Conservation (phyloP, 2,888 invertebrate species). For the Eupeodes luniger region DNA sequence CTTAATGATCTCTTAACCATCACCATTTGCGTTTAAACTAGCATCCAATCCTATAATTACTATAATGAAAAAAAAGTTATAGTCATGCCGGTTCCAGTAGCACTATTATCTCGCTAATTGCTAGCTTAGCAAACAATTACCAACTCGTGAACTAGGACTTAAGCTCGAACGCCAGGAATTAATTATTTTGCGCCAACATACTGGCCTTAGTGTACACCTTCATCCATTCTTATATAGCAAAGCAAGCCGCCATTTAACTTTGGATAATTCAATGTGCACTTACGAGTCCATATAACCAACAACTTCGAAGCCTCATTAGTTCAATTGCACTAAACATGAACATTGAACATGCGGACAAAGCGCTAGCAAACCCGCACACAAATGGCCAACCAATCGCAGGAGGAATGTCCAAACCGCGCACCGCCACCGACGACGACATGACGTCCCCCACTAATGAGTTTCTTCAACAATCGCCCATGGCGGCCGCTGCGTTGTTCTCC, state of each 20-base stretch:
- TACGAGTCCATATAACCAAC: slow-evolving; percentile 38
- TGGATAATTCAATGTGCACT: not conserved
- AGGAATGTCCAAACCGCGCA: slow-evolving; percentile 45
- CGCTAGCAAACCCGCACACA: slow-evolving; percentile 23
- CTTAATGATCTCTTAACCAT: slow-evolving; percentile 1
- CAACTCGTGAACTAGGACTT: slow-evolving; percentile 35
- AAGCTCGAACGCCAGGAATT: slow-evolving; percentile 21
- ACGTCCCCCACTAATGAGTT: slow-evolving; percentile 70
- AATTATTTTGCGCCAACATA: slow-evolving; percentile 28
- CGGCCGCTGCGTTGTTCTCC: slow-evolving; percentile 53
- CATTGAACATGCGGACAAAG: slow-evolving; percentile 10
- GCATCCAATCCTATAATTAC: not conserved
- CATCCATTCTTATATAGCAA: not conserved
- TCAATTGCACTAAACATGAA: slow-evolving; percentile 57
- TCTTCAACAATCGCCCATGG: slow-evolving; percentile 63
- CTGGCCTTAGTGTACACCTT: not conserved
- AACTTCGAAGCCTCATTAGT: slow-evolving; percentile 54
- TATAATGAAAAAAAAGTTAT: slow-evolving; percentile 54
- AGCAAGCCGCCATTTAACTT: slow-evolving; percentile 66
- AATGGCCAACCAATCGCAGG: slow-evolving; percentile 67
- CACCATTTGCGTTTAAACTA: not conserved
- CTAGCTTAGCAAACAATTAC: slow-evolving; percentile 52
- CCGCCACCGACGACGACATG: not conserved
- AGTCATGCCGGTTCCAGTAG: slow-evolving; percentile 49
- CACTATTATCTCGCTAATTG: slow-evolving; percentile 51